A percentile compares a stretch with the other conserved stretches of the same genome.
Evolutionary conservation across 2,113 vertebrate species (phyloP).

Genomic region (Sardina pilchardus): DNA sequence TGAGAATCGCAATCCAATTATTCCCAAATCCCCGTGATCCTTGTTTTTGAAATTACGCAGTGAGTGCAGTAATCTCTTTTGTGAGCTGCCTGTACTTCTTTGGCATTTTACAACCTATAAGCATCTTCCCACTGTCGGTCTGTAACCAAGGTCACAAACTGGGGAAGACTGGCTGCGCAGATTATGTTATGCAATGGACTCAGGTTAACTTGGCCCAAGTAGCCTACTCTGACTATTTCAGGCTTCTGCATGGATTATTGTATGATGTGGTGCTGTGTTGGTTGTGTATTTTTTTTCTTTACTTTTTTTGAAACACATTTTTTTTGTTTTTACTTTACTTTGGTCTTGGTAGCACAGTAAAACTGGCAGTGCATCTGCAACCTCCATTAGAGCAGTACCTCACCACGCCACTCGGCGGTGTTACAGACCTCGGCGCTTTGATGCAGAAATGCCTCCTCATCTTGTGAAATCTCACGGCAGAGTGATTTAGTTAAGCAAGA

Average conservation of each 20-base stretch:
- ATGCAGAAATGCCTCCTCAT: neutral
- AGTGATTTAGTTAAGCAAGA: neutral
- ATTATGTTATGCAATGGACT: conserved; percentile 34
- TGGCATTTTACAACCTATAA: conserved; percentile 23
- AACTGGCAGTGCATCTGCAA: neutral
- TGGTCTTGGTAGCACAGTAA: neutral
- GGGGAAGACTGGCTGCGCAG: neutral
- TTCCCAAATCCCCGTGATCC: conserved; percentile 41
- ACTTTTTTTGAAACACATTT: neutral
- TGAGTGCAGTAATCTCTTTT: conserved; percentile 34
- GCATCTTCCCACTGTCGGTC: neutral
- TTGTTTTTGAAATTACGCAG: conserved; percentile 38
- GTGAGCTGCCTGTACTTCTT: conserved; percentile 26
- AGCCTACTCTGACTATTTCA: neutral
- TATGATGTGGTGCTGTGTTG: neutral
- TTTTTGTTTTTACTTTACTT: neutral
- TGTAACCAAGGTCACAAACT: neutral
- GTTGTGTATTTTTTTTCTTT: neutral
- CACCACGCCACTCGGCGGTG: neutral
- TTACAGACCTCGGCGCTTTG: neutral
- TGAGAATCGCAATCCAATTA: conserved; percentile 42
- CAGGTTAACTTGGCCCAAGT: neutral
- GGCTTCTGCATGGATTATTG: neutral
- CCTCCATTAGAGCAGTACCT: neutral
- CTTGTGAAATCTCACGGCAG: conserved; percentile 1